Evolutionary conservation across 2,888 invertebrate species (phyloP).

Genomic region (Chydorus sphaericus): DNA sequence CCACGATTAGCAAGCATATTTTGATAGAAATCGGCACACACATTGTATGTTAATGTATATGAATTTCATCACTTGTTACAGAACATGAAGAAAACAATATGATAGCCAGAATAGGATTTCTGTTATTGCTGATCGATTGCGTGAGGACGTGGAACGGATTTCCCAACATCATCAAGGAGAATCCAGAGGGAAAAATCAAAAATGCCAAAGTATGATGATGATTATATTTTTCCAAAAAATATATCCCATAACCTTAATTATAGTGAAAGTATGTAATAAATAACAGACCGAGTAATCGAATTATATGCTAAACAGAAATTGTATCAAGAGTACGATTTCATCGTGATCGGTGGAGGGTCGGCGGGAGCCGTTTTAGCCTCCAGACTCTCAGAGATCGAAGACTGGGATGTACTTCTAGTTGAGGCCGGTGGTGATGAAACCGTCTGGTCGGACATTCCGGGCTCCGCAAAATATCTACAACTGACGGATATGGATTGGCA

Average conservation of each 20-base stretch:
- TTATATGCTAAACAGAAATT: background rate
- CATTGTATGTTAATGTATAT: too few relatives aligned
- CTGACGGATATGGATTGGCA: conserved; percentile 65
- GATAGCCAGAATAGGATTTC: too few relatives aligned
- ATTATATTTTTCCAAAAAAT: background rate
- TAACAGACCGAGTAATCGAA: too few relatives aligned
- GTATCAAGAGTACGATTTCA: conserved; percentile 47
- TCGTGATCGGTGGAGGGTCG: conserved; percentile 69
- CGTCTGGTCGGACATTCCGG: conserved; percentile 52
- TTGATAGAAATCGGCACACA: too few relatives aligned
- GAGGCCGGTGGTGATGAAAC: conserved; percentile 68
- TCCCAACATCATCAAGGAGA: too few relatives aligned
- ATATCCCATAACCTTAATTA: too few relatives aligned
- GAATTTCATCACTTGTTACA: too few relatives aligned
- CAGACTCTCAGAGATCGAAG: conserved; percentile 48
- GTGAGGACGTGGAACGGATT: too few relatives aligned
- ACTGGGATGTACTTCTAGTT: conserved; percentile 50
- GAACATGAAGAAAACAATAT: too few relatives aligned
- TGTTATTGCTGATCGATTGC: too few relatives aligned
- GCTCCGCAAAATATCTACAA: conserved; percentile 53
- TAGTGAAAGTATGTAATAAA: too few relatives aligned
- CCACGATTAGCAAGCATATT: too few relatives aligned
- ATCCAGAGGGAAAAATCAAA: background rate
- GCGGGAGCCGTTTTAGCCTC: conserved; percentile 69
- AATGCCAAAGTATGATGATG: background rate